Conservation (phyloP, 30 jellyfish, hydroid and myxozoan species). For the Chrysaora quinquecirrha region DNA sequence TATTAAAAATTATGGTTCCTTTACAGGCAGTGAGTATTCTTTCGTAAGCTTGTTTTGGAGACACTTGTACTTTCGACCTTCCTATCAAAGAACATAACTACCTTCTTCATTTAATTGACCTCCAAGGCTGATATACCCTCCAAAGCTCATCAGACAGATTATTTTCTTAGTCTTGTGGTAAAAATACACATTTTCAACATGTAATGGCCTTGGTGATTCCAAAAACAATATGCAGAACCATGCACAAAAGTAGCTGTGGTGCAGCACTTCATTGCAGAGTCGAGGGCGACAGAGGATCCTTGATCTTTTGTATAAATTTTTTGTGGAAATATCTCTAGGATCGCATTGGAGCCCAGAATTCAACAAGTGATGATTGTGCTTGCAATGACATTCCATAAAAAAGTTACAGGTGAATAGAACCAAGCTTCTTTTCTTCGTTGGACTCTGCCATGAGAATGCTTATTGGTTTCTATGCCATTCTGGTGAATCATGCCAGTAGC, state of each 20-base stretch:
- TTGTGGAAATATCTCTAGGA: conserved; percentile 9
- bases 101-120: not conserved
- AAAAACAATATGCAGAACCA: not conserved
- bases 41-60: conserved; percentile 10
- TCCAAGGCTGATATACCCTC: not conserved
- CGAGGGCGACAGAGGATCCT: not conserved
- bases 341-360: not conserved
- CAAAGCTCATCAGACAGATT: not conserved
- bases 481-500: not conserved
- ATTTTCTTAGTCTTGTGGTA: not conserved
- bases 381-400: conserved; percentile 7
- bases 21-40: too few relatives aligned
- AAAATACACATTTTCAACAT: not conserved
- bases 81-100: not conserved
- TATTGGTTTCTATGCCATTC: not conserved
- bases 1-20: too few relatives aligned
- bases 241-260: not conserved
- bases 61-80: not conserved
- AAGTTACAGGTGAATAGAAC: not conserved
- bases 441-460: too few relatives aligned
- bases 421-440: too few relatives aligned
- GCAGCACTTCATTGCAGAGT: not conserved
- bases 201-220: not conserved
- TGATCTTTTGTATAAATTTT: not conserved
- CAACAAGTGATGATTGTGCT: conserved; percentile 4